Percentiles rank a stretch among this genome's conserved stretches.
phyloP scores from a whole-genome alignment of 2,113 vertebrate genomes.

The Theristicus caerulescens region DNA sequence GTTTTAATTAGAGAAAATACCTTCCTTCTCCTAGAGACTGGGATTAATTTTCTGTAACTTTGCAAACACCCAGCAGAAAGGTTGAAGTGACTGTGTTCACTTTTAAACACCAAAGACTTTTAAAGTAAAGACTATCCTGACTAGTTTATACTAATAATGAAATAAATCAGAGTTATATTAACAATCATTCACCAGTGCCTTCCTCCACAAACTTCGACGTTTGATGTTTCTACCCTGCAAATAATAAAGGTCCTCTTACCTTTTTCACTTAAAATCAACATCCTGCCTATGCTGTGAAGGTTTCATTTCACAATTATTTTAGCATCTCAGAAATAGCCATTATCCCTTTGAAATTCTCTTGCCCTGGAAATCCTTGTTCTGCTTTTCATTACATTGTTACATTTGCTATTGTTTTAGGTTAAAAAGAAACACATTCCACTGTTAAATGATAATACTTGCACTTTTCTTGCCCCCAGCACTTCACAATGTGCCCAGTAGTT shows the following conservation, averaged over 20 bases:
- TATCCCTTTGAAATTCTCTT: conserved; percentile 63
- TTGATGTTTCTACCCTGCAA: background rate
- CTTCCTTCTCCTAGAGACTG: conserved; percentile 34
- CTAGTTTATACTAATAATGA: background rate
- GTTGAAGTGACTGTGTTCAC: background rate
- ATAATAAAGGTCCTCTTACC: background rate
- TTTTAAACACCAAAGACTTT: background rate
- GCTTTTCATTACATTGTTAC: conserved; percentile 58
- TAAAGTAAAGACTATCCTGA: background rate
- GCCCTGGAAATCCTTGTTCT: conserved; percentile 57
- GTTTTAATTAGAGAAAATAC: conserved; percentile 58
- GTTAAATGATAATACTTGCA: background rate
- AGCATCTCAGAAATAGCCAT: conserved; percentile 31
- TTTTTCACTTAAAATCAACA: conserved; percentile 5
- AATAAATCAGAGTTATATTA: background rate
- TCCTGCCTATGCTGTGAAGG: background rate
- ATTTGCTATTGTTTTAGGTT: conserved; percentile 33
- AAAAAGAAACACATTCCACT: conserved; percentile 42
- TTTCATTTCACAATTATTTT: conserved; percentile 26
- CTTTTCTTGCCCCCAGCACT: background rate
- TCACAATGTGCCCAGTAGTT: background rate
- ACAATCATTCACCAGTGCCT: background rate
- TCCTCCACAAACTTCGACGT: background rate
- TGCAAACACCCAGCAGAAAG: background rate
- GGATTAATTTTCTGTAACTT: conserved; percentile 47